A percentile compares a stretch with the other conserved stretches of the same genome.
Evolutionary conservation across 2,113 vertebrate species (phyloP).

Genomic region (Pachycephala philippinensis): DNA sequence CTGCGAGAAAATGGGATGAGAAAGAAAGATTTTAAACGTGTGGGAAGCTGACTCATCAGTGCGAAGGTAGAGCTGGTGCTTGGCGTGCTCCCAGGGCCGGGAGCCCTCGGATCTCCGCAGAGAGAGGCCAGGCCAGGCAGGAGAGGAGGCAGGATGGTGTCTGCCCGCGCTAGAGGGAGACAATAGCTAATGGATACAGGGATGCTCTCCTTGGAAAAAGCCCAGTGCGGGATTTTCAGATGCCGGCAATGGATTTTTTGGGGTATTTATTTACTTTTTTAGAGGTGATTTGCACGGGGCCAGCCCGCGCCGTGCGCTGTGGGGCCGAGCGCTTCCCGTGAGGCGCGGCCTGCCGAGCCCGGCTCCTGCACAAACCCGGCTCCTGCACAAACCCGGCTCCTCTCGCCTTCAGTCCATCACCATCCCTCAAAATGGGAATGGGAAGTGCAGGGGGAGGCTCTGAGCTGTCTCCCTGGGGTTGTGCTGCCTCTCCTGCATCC

Average conservation of each 20-base stretch:
- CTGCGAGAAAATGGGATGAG: neutral
- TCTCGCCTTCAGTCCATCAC: neutral
- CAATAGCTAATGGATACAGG: slow-evolving; percentile 31
- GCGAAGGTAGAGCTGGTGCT: neutral
- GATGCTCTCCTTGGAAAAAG: neutral
- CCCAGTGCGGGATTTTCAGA: neutral
- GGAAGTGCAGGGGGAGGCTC: neutral
- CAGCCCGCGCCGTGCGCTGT: fast-evolving
- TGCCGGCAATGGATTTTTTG: neutral
- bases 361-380: fast-evolving
- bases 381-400: fast-evolving
- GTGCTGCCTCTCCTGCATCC: neutral
- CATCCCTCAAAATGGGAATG: neutral
- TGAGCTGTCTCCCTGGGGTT: neutral
- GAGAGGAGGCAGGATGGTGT: neutral
- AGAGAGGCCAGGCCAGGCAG: neutral
- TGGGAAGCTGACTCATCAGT: neutral
- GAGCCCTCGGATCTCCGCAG: neutral
- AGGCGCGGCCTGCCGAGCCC: fast-evolving
- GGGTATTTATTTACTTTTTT: neutral
- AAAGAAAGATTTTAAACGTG: fast-evolving
- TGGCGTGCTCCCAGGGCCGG: fast-evolving
- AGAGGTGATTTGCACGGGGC: fast-evolving
- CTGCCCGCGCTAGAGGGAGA: slow-evolving; percentile 62
- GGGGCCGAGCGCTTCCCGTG: fast-evolving